Base-by-base conservation (phyloP, 2,113 vertebrate species). In the Menura novaehollandiae region DNA sequence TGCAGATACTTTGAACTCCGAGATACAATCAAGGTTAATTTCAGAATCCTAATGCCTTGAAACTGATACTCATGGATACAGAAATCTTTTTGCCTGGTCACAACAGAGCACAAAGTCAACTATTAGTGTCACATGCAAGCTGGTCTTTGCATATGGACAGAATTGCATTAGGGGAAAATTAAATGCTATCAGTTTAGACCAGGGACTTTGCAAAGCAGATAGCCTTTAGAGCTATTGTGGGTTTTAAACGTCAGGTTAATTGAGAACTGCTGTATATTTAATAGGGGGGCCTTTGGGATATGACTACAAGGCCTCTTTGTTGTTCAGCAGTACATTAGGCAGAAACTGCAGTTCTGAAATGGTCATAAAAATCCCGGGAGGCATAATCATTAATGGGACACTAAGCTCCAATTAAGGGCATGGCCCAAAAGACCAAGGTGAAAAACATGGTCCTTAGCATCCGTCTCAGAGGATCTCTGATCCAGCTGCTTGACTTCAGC, bases 381-480 rank as follows among this genome's bases (percentile, higher is more conserved):
- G 95, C 96, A 96, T 93, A 82, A 76, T 92, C 94, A 96, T 98
- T 99, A 99, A 98, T 98, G 99, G 98, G 98, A 98, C 98, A 97
- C 98, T 98, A 97, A 98, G 98, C 98, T 98, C 98, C 98, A 98
- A 99, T 99, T 99, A 99, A 98, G 98, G 98, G 95, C 96, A 93
- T 24, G 95, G 97, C 98, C 98, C 98, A 97, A 97, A 98, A 98
- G 98, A 98, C 96, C 93, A 98, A 95, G 93, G 95, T 98, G 97
- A 94, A 97, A 97, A 97, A 95, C 95, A 94, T 11, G 8, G 91
- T 82, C 91, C 92, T 93, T 93, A 83, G 80, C 86, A 94, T 60
- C 46, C n/a, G 37, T 98, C 98, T 98, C 98, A 83, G 44, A 96
- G 98, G 98, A 98, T 93, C 96, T 96, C 94, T 98, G 96, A 97